Evolutionary conservation across 53 echinoderm and acorn worm genomes (phyloP), one percentile per base, ranked within the genome.

Genomic region (Echinarachnius parma): DNA sequence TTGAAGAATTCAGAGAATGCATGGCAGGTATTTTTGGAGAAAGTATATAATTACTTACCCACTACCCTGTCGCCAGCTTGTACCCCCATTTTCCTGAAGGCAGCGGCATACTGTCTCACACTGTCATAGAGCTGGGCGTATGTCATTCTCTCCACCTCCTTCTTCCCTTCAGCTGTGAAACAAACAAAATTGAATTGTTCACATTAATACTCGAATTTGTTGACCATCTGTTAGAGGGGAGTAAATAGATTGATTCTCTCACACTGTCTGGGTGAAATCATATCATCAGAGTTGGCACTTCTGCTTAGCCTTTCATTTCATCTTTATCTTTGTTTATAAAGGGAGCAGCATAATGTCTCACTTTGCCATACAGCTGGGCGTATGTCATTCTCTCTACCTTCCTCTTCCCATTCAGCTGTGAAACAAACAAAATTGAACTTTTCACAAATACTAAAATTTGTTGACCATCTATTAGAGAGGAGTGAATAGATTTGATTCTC

Each of bases 1-100:
- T n/a, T n/a, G n/a, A n/a, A n/a, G n/a, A n/a, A n/a, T n/a, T n/a
- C n/a, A n/a, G n/a, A n/a, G n/a, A n/a, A n/a, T n/a, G n/a, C n/a
- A n/a, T n/a, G n/a, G n/a, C n/a, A n/a, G n/a, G n/a, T n/a, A n/a
- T n/a, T n/a, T n/a, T n/a, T n/a, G n/a, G n/a, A n/a, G n/a, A n/a
- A n/a, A n/a, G n/a, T n/a, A n/a, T n/a, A n/a, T n/a, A 29, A 19
- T 54, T 27, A 27, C 81, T 81, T 87, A 91, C 96, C 96, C 14
- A 96, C 96, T 0, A 96, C 96, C 53, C 96, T 79, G 55, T 96
- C 96, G 18, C 96, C 96, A 10, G 75, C 62, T 32, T 85, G 35
- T 34, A 96, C 44, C 0, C 91, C 91, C 87, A 96, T 87, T 48
- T 82, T 78, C 25, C 62, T 78, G 79, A 96, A 78, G 21, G 96